Evolutionary conservation across 2,113 vertebrate species (phyloP), one percentile per base, ranked within the genome.

Genomic region (Neodontobutis hainanensis): DNA sequence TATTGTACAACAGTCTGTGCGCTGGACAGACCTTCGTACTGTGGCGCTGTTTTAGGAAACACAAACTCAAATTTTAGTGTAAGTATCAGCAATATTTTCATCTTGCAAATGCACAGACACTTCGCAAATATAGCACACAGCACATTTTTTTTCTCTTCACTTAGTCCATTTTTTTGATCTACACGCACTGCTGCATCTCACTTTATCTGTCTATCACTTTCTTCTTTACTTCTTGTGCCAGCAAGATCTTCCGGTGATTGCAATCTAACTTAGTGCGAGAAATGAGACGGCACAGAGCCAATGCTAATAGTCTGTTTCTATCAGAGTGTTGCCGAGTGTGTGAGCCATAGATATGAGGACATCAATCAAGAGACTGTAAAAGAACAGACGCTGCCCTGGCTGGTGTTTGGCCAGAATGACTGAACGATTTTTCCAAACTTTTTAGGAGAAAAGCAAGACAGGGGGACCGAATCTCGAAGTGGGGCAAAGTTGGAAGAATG

Each of bases 221-320:
- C 64, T 70, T 55, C 73, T 72, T 74, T 68, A 49, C 62, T 58
- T 76, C 73, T 72, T 38, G 61, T 82, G 82, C 67, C 75, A 82
- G 71, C 63, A 3, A 77, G 78, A 81, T 84, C 77, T 61, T 32
- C 59, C 40, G 35, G 56, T 79, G 83, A 87, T 81, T 81, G 70
- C 65, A 75, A 69, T 67, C 77, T 72, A 78, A 81, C 61, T 68
- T 42, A 77, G 69, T 64, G 69, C 38, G 74, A 62, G 76, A 60
- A 62, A 63, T 71, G 61, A 79, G 49, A 40, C 34, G 70, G 76
- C 69, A 47, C 53, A n/a, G 69, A 51, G 73, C 87, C 83, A 82
- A 73, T 69, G 82, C 62, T 83, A 73, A 87, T 73, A 68, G 59
- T 73, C 57, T 27, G 44, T 61, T 77, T 73, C 64, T 67, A 70